Percentiles rank a stretch among this genome's conserved stretches.
Conservation (phyloP, 2,888 invertebrate species). For the Drosophila cracens region DNA sequence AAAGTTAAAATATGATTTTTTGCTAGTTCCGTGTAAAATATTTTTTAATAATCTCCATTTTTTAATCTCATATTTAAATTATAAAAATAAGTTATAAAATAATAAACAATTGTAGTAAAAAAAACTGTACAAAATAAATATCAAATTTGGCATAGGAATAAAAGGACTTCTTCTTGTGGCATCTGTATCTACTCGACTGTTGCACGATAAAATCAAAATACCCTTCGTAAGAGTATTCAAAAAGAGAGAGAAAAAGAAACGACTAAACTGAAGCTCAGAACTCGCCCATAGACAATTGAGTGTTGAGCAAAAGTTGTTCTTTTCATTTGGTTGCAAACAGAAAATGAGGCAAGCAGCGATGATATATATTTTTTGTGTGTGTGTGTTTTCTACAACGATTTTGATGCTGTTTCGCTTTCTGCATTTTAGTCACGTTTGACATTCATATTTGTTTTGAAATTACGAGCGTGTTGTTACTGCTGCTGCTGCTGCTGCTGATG, state of each 20-base stretch:
- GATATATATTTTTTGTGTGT: not conserved
- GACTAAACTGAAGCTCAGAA: slow-evolving; percentile 9
- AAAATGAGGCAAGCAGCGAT: slow-evolving; percentile 1
- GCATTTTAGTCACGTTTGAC: slow-evolving; percentile 81
- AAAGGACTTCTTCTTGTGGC: not conserved
- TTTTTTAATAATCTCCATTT: no score
- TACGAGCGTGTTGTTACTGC: slow-evolving; percentile 37
- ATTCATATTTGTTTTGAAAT: slow-evolving; percentile 72
- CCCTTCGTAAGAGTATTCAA: not conserved
- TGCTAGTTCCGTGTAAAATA: not conserved
- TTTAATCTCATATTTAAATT: no score
- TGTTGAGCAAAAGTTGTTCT: not conserved
- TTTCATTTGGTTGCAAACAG: not conserved
- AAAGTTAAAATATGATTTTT: not conserved
- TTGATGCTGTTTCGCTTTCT: slow-evolving; percentile 37
- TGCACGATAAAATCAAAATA: not conserved
- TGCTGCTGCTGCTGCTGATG: not conserved
- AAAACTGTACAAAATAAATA: not conserved
- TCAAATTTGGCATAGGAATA: not conserved
- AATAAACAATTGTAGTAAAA: not conserved
- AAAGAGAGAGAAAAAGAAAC: not conserved
- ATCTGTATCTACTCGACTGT: not conserved
- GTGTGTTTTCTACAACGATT: not conserved
- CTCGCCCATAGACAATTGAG: slow-evolving; percentile 20
- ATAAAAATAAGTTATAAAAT: no score